Base-by-base conservation (phyloP, 2,888 invertebrate genomes). In the Resseliella maxima region DNA sequence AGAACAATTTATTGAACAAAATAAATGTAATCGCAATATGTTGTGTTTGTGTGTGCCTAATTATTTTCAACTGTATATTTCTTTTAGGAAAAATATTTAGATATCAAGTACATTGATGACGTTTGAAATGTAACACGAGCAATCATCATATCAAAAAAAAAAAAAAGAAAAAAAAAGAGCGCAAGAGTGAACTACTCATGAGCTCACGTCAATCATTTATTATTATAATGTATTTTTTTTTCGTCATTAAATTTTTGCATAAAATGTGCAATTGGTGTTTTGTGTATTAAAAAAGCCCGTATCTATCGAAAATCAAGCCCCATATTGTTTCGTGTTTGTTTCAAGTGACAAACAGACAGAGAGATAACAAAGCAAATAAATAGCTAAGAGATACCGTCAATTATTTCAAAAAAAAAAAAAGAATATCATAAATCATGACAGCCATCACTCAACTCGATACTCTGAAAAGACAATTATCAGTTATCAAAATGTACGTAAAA, bases 31-130 rank as follows among this genome's bases (percentile, higher is more conserved):
- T 45, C 85, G 21, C 21, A n/a, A n/a, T 18, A 54, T 54, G 3
- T 54, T 3, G 6, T n/a, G 54, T n/a, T n/a, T 54, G 54, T 54
- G 6, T 64, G 83, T 38, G n/a, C n/a, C 38, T n/a, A 83, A n/a
- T 83, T 21, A 83, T 36, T 38, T 24, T n/a, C 38, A 50, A 54
- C 18, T 18, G 10, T n/a, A 85, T 85, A 31, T 2, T 35, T 59
- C 38, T 86, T 54, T 86, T 87, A 87, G 87, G 87, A 72, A 27
- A 87, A 85, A 85, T 38, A 50, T 46, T 81, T 87, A 85, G 87
- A 87, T 85, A 85, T 87, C 45, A 87, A 87, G 64, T 87, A 86
- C 85, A 87, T 87, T 86, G 87, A 87, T 54, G 87, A 87, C 41
- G 86, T 83, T 86, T 87, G 72, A 85, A 38, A 36, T 5, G 3